A percentile compares a stretch with the other conserved stretches of the same genome.
Conservation (phyloP, 1,140 invertebrate genomes). For the Apis florea region DNA sequence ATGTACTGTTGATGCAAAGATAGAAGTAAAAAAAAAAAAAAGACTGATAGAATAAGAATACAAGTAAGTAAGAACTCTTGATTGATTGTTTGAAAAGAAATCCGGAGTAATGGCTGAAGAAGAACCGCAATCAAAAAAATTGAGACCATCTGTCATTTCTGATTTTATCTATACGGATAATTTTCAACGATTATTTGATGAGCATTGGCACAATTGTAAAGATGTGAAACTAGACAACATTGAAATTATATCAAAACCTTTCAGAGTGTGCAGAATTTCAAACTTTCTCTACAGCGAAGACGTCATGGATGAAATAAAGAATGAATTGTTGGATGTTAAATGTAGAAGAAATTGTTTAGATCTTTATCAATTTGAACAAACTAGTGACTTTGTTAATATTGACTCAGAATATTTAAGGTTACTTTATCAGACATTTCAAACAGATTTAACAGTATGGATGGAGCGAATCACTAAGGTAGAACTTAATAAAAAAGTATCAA, state of each 20-base stretch:
- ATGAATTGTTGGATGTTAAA: conserved; percentile 82
- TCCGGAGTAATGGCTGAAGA: conserved; percentile 39
- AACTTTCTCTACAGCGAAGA: conserved; percentile 81
- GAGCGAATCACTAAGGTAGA: conserved; percentile 82
- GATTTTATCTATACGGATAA: conserved; percentile 58
- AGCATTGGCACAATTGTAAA: conserved; percentile 71
- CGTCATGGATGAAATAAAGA: conserved; percentile 83
- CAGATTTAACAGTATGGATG: conserved; percentile 83
- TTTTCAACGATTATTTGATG: conserved; percentile 68
- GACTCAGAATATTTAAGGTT: conserved; percentile 80
- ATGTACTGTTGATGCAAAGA: conserved; percentile 25
- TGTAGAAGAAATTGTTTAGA: conserved; percentile 83
- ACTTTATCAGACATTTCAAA: conserved; percentile 82
- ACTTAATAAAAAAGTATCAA: conserved; percentile 83
- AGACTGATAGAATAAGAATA: conserved; percentile 47
- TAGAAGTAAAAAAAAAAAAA: not conserved
- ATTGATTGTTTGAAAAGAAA: not conserved
- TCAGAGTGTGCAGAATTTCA: conserved; percentile 82
- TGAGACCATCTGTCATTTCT: conserved; percentile 63
- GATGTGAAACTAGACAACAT: conserved; percentile 65
- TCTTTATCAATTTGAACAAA: conserved; percentile 87
- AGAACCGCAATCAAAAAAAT: conserved; percentile 55
- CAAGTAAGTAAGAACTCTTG: conserved; percentile 9
- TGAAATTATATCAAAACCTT: conserved; percentile 79
- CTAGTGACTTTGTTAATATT: conserved; percentile 83